Percentiles rank a stretch among this genome's conserved stretches.
Conservation (phyloP, 2,797 vertebrate species). For the Leontocebus nigricollis region DNA sequence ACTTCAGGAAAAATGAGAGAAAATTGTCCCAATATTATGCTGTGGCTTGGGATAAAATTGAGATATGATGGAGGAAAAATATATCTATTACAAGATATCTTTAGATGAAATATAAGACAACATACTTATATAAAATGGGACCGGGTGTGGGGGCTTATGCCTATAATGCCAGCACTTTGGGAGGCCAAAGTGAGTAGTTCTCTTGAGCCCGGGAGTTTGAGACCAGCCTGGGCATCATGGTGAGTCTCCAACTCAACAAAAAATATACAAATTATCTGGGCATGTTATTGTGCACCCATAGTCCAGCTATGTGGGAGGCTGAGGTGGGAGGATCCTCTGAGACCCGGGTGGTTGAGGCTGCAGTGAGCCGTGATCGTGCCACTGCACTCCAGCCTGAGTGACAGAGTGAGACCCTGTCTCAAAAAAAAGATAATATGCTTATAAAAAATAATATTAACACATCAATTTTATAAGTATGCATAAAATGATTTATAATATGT, state of each 20-base stretch:
- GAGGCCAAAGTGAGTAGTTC: neutral
- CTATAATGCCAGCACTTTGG: neutral
- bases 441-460: neutral
- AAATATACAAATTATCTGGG: neutral
- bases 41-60: neutral
- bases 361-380: neutral
- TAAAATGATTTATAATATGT: neutral
- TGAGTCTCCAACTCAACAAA: neutral
- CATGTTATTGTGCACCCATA: neutral
- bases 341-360: neutral
- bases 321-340: neutral
- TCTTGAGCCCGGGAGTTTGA: neutral
- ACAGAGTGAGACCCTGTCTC: neutral
- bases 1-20: neutral
- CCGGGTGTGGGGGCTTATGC: neutral
- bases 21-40: neutral
- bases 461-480: neutral
- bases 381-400: neutral
- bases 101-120: neutral
- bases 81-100: neutral
- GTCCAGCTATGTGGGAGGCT: neutral
- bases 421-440: neutral
- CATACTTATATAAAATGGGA: neutral
- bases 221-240: neutral
- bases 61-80: neutral